Evolutionary conservation across 2,888 invertebrate genomes (phyloP).

Genomic region (Balanococcus diminutus): DNA sequence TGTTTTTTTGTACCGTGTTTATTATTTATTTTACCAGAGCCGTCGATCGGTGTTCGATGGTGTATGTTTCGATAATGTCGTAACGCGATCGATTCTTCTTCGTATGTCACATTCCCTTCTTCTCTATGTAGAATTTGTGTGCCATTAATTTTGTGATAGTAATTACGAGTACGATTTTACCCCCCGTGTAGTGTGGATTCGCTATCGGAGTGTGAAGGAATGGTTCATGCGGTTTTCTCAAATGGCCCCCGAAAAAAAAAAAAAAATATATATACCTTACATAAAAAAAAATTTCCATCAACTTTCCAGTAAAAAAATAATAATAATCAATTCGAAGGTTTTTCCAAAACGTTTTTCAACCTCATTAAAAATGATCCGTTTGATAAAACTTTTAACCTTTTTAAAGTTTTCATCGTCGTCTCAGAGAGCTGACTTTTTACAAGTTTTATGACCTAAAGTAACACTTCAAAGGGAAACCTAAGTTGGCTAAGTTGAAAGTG

Average conservation of each 20-base stretch:
- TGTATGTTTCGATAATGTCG: conserved; percentile 35
- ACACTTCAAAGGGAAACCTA: not conserved
- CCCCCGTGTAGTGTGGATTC: not conserved
- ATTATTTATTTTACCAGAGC: conserved; percentile 28
- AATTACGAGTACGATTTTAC: not conserved
- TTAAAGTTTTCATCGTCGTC: no score
- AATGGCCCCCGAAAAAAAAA: not conserved
- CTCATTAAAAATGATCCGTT: not conserved
- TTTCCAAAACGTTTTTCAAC: not conserved
- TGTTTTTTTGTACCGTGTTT: conserved; percentile 23
- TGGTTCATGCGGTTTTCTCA: not conserved
- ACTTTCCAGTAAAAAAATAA: not conserved
- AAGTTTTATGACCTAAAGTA: not conserved
- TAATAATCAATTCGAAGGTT: not conserved
- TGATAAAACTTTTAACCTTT: not conserved
- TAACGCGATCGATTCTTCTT: conserved; percentile 16
- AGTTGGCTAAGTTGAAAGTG: no score
- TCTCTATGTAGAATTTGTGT: conserved; percentile 31
- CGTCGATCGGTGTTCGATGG: conserved; percentile 27
- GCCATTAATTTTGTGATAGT: conserved; percentile 32
- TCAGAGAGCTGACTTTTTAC: not conserved
- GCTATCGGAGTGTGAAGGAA: conserved; percentile 8
- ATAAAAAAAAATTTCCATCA: no score
- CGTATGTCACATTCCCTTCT: conserved; percentile 21
- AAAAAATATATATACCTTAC: no score